phyloP scores from a whole-genome alignment of 2,113 vertebrate species.

The Hoplias malabaricus region DNA sequence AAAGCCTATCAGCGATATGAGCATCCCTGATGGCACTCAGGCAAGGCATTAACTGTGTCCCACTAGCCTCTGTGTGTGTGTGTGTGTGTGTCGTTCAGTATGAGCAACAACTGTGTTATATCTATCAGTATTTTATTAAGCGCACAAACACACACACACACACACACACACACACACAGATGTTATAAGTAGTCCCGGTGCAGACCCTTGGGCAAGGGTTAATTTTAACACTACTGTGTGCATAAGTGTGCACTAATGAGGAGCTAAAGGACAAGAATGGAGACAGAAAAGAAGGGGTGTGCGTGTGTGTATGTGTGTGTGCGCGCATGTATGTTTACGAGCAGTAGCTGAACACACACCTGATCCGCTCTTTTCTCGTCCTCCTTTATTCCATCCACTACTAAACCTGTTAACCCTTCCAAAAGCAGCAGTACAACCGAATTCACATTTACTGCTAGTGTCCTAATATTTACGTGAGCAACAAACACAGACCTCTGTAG shows the following conservation, averaged over 20 bases:
- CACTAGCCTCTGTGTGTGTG: slow-evolving; percentile 44
- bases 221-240: slow-evolving; percentile 48
- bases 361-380: background rate
- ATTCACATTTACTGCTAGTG: background rate
- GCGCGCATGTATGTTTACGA: no score
- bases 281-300: background rate
- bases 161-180: background rate
- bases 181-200: slow-evolving; percentile 43
- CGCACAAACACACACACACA: slow-evolving; percentile 3
- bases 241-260: slow-evolving; percentile 41
- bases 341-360: slow-evolving; percentile 29
- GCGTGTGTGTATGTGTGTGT: background rate
- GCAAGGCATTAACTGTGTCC: slow-evolving; percentile 53
- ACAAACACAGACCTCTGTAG: no score
- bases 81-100: slow-evolving; percentile 24
- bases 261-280: slow-evolving; percentile 15
- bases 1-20: slow-evolving; percentile 57
- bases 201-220: slow-evolving; percentile 36
- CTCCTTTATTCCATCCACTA: background rate
- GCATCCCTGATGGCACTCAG: slow-evolving; percentile 53
- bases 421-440: background rate
- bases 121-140: slow-evolving; percentile 42
- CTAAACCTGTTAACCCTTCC: background rate
- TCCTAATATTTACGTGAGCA: no score
- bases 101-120: slow-evolving; percentile 26